Percentiles rank a stretch among this genome's conserved stretches.
Conservation (phyloP, 2,797 vertebrate species). For the Manis javanica region DNA sequence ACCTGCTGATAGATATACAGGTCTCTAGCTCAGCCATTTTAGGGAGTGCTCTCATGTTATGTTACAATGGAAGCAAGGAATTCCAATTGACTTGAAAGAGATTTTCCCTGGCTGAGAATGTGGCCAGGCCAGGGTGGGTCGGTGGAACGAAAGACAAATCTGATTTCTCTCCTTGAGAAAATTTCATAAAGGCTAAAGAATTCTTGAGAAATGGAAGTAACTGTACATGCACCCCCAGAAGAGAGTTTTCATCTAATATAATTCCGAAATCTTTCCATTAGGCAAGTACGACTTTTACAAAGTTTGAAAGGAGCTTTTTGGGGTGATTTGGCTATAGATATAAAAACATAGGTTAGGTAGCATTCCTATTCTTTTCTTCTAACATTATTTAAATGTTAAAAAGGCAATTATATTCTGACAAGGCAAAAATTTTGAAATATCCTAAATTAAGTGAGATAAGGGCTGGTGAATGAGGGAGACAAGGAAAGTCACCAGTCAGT, state of each 20-base stretch:
- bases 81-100: background rate
- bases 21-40: background rate
- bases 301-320: background rate
- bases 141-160: background rate
- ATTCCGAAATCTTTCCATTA: background rate
- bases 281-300: background rate
- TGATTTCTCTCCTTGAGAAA: background rate
- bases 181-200: background rate
- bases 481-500: too few species aligned
- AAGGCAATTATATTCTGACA: background rate
- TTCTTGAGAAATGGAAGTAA: background rate
- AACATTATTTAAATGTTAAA: constrained; percentile 20
- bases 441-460: too few species aligned
- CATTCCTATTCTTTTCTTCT: background rate
- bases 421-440: too few species aligned
- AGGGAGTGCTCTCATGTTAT: background rate
- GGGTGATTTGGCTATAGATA: background rate
- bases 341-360: constrained; percentile 1
- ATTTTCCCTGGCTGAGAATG: background rate
- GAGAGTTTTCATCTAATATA: background rate
- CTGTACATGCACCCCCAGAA: too few species aligned
- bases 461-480: too few species aligned
- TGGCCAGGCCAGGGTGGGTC: too few species aligned
- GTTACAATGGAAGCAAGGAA: background rate
- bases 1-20: too few species aligned